Evolutionary conservation across 2,113 vertebrate species (phyloP).

Genomic region (Cyanocitta stelleri): DNA sequence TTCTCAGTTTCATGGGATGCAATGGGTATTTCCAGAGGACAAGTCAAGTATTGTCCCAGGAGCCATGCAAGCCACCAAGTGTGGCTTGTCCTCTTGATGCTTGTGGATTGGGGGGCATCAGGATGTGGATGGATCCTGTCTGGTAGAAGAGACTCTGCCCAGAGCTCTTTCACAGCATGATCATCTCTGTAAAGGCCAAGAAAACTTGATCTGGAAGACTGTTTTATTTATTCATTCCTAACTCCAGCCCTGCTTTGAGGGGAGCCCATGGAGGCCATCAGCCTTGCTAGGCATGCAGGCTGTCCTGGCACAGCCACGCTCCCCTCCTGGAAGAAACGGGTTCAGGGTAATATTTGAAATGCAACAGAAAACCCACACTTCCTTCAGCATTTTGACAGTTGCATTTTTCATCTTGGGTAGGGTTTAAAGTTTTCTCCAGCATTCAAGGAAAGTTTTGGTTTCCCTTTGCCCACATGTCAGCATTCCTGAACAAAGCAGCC

Average conservation of each 20-base stretch:
- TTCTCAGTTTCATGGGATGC: background rate
- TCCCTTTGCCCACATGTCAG: conserved; percentile 41
- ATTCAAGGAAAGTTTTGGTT: conserved; percentile 33
- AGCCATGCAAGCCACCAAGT: background rate
- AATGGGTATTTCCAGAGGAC: background rate
- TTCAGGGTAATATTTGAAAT: background rate
- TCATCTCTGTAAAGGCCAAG: background rate
- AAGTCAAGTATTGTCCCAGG: fast-evolving
- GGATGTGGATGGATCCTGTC: background rate
- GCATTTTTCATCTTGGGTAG: background rate
- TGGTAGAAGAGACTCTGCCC: background rate
- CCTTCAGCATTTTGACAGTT: background rate
- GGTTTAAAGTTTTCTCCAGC: conserved; percentile 14
- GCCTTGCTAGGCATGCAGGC: background rate
- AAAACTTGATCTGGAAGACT: conserved; percentile 1
- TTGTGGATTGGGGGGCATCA: background rate
- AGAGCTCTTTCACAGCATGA: background rate
- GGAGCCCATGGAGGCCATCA: background rate
- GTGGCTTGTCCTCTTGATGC: background rate
- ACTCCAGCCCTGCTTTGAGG: background rate
- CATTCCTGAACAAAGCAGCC: conserved; percentile 39
- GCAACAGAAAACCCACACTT: conserved; percentile 3
- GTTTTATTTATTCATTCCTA: conserved; percentile 19
- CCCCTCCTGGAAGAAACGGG: background rate
- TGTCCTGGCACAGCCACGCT: background rate